A percentile compares a stretch with the other conserved stretches of the same genome.
These are phyloP conservation scores for Mantis religiosa DNA, from an alignment of 2,888 invertebrate genomes.

Conservation along the genomic window DNA sequence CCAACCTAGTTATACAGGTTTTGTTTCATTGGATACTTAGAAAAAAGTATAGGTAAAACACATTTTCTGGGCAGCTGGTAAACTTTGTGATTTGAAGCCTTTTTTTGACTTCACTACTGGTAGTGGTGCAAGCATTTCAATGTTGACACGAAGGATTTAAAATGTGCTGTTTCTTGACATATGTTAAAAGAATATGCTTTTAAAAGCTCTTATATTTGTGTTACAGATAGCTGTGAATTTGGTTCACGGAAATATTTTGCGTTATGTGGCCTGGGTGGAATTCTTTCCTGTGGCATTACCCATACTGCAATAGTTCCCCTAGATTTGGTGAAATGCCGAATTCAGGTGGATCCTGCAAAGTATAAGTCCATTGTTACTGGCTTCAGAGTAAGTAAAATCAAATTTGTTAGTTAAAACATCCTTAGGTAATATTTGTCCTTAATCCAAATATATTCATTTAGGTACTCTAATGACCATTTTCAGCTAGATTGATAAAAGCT, in stretches of 20 bases:
- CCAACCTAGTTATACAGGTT: too few relatives aligned
- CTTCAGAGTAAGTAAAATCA: conserved; percentile 54
- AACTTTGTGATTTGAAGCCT: too few relatives aligned
- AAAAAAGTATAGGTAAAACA: too few relatives aligned
- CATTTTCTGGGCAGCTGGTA: too few relatives aligned
- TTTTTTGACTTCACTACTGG: too few relatives aligned
- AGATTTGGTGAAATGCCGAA: conserved; percentile 91
- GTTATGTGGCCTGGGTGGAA: conserved; percentile 85
- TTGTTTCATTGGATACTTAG: too few relatives aligned
- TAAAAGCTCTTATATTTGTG: conserved; percentile 28
- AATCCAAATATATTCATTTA: not conserved
- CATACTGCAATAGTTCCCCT: conserved; percentile 92
- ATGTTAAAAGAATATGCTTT: too few relatives aligned
- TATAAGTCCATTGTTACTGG: conserved; percentile 85
- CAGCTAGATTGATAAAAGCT: too few relatives aligned
- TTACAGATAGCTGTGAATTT: conserved; percentile 75
- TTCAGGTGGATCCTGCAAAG: conserved; percentile 89
- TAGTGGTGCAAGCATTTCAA: too few relatives aligned
- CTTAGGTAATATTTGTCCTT: not conserved
- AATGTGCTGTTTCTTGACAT: too few relatives aligned
- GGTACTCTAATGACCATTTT: too few relatives aligned
- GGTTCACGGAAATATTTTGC: conserved; percentile 86
- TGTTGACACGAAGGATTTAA: too few relatives aligned
- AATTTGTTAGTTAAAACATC: not conserved
- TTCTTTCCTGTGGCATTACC: conserved; percentile 72